Base-by-base conservation (phyloP, 2,113 vertebrate species). In the Melanerpes formicivorus region DNA sequence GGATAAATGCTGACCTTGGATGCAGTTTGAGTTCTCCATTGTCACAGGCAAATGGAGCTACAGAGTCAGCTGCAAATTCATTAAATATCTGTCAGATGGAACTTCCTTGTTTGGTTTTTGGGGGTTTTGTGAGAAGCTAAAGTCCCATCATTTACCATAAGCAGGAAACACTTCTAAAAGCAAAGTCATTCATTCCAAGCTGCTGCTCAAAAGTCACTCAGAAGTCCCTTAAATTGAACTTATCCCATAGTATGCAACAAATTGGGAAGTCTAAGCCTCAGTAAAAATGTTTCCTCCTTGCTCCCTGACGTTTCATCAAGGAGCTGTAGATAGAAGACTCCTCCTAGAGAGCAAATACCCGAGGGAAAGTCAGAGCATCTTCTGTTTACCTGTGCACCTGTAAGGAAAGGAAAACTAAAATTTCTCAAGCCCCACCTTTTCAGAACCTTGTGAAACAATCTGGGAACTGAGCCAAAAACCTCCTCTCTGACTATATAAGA, bases 401-500 rank as follows among this genome's bases (percentile, higher is more conserved):
- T 21, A 93, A 34, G 34, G 34, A 34, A 91, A 94, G 46, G 87
- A 88, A 94, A 96, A 92, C 14, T 59, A 92, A 97, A 97, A 91
- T 34, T 78, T 93, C 95, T 87, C 50, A 91, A 90, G 84, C 93
- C 76, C 34, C 94, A 96, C 95, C 97, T 96, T 67, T 97, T 89
- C 71, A 73, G 70, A 77, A 95, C 64, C 96, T 97, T 93, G 96
- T 96, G 95, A 94, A 93, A 95, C 86, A 69, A 6, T 52, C 94
- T 87, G 88, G 97, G 96, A 96, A 95, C 32, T 6, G 77, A 93
- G 97, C 96, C 97, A 96, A 95, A 42, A 72, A 92, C 79, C 93
- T 88, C 18, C 90, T 91, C 96, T 65, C 79, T 89, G 93, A 66
- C 95, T 98, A 98, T 97, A 98, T 97, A 98, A 98, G 96, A 56